Conservation (phyloP, 2,797 vertebrate species). For the Poeciliopsis turneri region DNA sequence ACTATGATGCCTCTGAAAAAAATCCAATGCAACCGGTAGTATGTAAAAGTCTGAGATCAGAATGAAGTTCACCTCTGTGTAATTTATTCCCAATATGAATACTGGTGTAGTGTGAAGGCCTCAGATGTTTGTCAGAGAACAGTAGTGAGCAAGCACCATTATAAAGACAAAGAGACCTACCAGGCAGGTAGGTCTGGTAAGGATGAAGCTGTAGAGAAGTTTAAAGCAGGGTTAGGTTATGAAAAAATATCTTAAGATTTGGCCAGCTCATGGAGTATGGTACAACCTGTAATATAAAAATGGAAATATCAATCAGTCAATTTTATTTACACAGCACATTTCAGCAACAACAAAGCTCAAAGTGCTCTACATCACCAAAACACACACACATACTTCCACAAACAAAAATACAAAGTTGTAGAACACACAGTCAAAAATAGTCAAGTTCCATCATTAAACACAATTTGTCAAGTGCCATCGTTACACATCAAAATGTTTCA, state of each 20-base stretch:
- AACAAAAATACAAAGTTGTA: background rate
- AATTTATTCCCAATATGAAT: background rate
- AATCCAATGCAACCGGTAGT: background rate
- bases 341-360: too few relatives aligned
- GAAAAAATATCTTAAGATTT: background rate
- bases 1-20: background rate
- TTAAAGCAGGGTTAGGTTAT: background rate
- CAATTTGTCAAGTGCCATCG: too few relatives aligned
- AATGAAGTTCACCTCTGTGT: background rate
- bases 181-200: background rate
- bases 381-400: background rate
- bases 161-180: background rate
- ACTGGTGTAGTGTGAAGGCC: background rate
- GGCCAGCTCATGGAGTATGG: background rate
- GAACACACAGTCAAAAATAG: background rate
- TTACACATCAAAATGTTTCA: too few relatives aligned
- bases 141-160: background rate
- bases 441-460: too few relatives aligned
- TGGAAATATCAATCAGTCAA: background rate
- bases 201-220: background rate
- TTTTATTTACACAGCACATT: too few relatives aligned
- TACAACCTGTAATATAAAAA: background rate
- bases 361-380: too few relatives aligned
- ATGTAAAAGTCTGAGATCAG: background rate
- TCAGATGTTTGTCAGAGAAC: conserved; percentile 1